phyloP scores from a whole-genome alignment of 2,113 vertebrate genomes.

The Neotragus moschatus region DNA sequence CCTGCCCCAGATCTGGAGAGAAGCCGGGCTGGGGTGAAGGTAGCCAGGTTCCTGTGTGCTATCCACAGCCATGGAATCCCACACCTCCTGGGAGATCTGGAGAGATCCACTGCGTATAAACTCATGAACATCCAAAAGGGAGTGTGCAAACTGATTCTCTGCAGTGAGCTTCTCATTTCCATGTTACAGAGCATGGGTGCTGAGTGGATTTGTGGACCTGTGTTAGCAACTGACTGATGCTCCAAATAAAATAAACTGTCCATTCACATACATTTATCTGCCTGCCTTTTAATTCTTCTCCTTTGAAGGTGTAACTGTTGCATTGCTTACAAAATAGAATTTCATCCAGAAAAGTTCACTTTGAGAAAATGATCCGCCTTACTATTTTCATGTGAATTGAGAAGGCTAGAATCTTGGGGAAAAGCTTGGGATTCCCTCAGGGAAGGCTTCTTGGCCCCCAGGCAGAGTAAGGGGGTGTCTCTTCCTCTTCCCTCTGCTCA shows the following conservation, averaged over 20 bases:
- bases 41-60: not conserved
- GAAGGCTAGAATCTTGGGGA: not conserved
- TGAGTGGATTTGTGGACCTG: not conserved
- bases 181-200: not conserved
- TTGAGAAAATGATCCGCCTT: not conserved
- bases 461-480: not conserved
- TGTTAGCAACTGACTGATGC: not conserved
- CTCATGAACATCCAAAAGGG: not conserved
- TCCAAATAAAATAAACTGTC: not conserved
- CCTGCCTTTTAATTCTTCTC: not conserved
- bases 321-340: not conserved
- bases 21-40: not conserved
- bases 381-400: not conserved
- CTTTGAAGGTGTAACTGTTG: not conserved
- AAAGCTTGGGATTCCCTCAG: not conserved
- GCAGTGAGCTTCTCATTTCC: not conserved
- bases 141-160: not conserved
- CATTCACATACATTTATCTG: not conserved
- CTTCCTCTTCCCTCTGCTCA: not conserved
- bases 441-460: not conserved
- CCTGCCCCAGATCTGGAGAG: not conserved
- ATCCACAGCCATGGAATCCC: rapidly evolving
- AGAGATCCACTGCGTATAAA: not conserved
- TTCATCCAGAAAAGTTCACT: slow-evolving; percentile 19
- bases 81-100: not conserved